Evolutionary conservation across 1,140 invertebrate species (phyloP).

Genomic region (Steinernema feltiae): DNA sequence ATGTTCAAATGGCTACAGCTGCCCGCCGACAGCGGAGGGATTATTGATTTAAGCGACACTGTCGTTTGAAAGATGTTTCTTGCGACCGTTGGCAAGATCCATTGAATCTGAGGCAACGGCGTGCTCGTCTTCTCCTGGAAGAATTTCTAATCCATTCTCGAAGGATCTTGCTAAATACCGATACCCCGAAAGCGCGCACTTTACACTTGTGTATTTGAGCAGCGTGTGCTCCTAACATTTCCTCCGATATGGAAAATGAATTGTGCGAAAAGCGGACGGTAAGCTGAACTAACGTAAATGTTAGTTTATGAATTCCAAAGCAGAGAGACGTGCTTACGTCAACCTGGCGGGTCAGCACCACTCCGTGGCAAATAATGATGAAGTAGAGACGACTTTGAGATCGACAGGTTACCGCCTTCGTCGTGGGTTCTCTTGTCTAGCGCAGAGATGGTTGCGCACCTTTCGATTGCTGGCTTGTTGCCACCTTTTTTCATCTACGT

Average conservation of each 20-base stretch:
- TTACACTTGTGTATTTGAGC: neutral
- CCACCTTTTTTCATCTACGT: neutral
- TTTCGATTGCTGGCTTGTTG: neutral
- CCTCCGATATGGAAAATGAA: neutral
- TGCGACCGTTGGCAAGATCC: neutral
- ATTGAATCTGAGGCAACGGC: neutral
- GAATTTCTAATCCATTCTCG: neutral
- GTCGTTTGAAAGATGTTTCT: neutral
- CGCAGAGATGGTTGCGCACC: neutral
- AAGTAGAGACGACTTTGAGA: neutral
- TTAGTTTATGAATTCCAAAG: neutral
- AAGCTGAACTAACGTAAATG: neutral
- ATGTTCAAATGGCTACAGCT: neutral
- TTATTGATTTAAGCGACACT: neutral
- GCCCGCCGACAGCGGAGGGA: neutral
- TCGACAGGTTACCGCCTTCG: neutral
- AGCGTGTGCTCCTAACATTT: neutral
- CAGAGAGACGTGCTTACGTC: neutral
- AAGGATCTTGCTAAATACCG: neutral
- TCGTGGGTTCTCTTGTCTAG: neutral
- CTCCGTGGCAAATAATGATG: conserved; percentile 8
- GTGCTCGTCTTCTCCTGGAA: neutral
- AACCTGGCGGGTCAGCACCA: neutral
- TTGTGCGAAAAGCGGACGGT: neutral
- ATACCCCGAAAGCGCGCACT: neutral